Percentiles rank a stretch among this genome's conserved stretches.
Evolutionary conservation across 1,140 invertebrate species (phyloP).

Genomic region (Chionoecetes opilio): DNA sequence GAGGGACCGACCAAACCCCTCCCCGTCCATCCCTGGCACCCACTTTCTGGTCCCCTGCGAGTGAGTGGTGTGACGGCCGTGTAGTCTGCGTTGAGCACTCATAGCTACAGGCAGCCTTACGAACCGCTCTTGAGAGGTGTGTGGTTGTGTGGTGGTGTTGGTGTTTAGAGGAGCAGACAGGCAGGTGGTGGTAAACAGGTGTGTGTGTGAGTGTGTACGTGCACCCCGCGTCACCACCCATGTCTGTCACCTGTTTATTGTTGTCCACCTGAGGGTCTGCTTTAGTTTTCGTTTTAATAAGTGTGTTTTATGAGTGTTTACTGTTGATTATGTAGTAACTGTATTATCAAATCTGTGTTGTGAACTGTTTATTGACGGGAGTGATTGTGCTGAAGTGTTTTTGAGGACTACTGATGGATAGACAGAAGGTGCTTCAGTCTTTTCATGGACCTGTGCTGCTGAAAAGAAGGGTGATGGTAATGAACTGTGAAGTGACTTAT

Average conservation of each 20-base stretch:
- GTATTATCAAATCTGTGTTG: neutral
- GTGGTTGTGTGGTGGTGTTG: slow-evolving; percentile 63
- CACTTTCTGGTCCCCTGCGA: slow-evolving; percentile 13
- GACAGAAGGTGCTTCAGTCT: neutral
- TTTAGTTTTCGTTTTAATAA: slow-evolving; percentile 7
- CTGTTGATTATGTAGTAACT: neutral
- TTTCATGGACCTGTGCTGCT: neutral
- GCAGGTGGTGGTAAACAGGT: slow-evolving; percentile 63
- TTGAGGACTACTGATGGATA: neutral
- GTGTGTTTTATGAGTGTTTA: slow-evolving; percentile 18
- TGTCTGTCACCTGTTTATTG: slow-evolving; percentile 35
- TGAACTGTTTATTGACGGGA: neutral
- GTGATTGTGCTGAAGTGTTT: neutral
- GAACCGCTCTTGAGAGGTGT: slow-evolving; percentile 70
- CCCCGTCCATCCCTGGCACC: neutral
- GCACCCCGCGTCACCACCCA: neutral
- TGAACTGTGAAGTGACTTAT: neutral
- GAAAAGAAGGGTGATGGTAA: neutral
- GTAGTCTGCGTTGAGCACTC: slow-evolving; percentile 74
- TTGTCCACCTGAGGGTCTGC: neutral
- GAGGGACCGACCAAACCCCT: too few species aligned
- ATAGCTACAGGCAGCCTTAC: slow-evolving; percentile 75
- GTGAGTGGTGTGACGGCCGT: neutral
- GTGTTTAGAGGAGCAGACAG: neutral
- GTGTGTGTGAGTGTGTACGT: slow-evolving; percentile 30